Conservation (phyloP, 2,888 invertebrate species). For the Oligia strigilis region DNA sequence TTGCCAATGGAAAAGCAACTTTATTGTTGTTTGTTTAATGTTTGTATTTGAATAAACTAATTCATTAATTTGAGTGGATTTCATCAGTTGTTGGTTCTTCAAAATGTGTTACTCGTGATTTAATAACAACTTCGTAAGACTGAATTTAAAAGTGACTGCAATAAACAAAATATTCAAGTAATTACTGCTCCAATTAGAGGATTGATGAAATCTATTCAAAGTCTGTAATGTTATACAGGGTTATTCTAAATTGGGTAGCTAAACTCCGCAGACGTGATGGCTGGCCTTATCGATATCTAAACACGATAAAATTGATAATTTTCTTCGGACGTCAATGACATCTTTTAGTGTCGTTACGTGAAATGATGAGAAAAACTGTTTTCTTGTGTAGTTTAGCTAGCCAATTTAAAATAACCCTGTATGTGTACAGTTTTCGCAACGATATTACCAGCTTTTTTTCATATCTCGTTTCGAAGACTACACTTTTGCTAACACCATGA, state of each 20-base stretch:
- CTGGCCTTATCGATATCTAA: not conserved
- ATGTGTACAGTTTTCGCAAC: not conserved
- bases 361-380: not conserved
- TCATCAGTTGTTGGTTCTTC: constrained; percentile 16
- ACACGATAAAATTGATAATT: not conserved
- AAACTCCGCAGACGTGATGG: not conserved
- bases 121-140: constrained; percentile 36
- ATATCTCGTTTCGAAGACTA: constrained; percentile 3
- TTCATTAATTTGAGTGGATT: constrained; percentile 17
- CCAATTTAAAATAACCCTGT: not conserved
- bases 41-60: constrained; percentile 24
- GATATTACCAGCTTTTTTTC: not conserved
- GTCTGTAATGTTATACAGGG: not conserved
- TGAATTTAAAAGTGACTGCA: constrained; percentile 32
- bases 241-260: not conserved
- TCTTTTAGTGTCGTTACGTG: not conserved
- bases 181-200: not conserved
- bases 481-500: not conserved
- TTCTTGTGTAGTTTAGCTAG: not conserved
- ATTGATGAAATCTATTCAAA: constrained; percentile 44
- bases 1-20: constrained; percentile 14
- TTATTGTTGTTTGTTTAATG: constrained; percentile 1
- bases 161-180: constrained; percentile 7
- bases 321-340: not conserved
- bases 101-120: not conserved